Evolutionary conservation across 2,888 invertebrate genomes (phyloP).

Genomic region (Odontocerum albicorne): DNA sequence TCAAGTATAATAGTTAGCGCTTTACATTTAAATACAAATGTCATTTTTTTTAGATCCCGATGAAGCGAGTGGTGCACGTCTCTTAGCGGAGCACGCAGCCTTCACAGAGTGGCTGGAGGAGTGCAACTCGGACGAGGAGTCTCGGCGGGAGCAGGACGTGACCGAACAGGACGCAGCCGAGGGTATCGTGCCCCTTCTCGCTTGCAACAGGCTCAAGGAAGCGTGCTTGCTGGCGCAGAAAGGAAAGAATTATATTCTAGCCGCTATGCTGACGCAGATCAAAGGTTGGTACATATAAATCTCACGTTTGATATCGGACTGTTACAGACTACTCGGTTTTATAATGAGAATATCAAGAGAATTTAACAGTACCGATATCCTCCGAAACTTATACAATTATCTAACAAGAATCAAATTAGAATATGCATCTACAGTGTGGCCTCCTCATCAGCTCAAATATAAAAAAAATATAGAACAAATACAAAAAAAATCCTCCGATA

Average conservation of each 20-base stretch:
- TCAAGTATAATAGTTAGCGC: too few species aligned
- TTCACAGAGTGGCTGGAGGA: conserved; percentile 44
- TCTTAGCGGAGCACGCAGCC: conserved; percentile 45
- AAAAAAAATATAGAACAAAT: too few species aligned
- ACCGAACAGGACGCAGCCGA: conserved; percentile 41
- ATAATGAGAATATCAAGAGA: too few species aligned
- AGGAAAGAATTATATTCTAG: conserved; percentile 48
- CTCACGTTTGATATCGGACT: too few species aligned
- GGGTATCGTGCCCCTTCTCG: conserved; percentile 46
- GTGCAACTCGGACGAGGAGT: conserved; percentile 36
- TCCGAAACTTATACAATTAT: too few species aligned
- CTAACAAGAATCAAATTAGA: too few species aligned
- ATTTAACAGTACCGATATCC: too few species aligned
- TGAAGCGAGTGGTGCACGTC: conserved; percentile 20
- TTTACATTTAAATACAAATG: too few species aligned
- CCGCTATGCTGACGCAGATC: conserved; percentile 47
- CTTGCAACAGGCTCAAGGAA: conserved; percentile 47
- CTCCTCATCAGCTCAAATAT: too few species aligned
- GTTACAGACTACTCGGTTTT: too few species aligned
- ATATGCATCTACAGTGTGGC: too few species aligned
- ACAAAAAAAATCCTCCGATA: too few species aligned
- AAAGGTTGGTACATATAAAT: conserved; percentile 41
- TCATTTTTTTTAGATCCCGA: conserved; percentile 20
- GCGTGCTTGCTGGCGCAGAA: conserved; percentile 47
- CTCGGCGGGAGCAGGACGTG: conserved; percentile 4